These are phyloP conservation scores for Eugnorisma glareosa DNA, from an alignment of 2,888 invertebrate species.

Conservation along the genomic window DNA sequence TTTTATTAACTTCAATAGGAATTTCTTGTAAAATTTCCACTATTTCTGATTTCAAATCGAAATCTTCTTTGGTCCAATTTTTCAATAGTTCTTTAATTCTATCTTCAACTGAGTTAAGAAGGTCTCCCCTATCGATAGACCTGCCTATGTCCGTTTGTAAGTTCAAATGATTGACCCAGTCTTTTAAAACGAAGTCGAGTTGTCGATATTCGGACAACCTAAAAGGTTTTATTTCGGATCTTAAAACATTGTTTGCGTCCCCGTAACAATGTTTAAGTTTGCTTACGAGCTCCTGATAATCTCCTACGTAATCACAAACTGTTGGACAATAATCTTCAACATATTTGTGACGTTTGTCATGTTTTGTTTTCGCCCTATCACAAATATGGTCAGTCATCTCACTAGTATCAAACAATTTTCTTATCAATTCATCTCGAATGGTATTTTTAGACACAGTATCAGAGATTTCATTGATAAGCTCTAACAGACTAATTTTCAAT, in stretches of 20 bases:
- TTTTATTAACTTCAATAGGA: conserved; percentile 65
- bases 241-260: conserved; percentile 43
- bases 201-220: conserved; percentile 40
- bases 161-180: conserved; percentile 73
- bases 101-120: conserved; percentile 62
- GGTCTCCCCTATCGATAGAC: conserved; percentile 60
- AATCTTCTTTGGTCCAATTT: conserved; percentile 60
- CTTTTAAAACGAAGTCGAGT: conserved; percentile 69
- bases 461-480: conserved; percentile 68
- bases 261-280: conserved; percentile 43
- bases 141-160: conserved; percentile 66
- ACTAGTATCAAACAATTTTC: conserved; percentile 50
- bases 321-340: conserved; percentile 6
- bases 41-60: conserved; percentile 67
- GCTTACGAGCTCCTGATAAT: conserved; percentile 41
- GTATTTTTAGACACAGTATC: conserved; percentile 57
- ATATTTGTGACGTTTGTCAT: conserved; percentile 27
- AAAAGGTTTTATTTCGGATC: conserved; percentile 55
- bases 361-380: not conserved
- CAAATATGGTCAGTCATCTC: conserved; percentile 14
- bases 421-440: conserved; percentile 58
- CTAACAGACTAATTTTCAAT: conserved; percentile 67
- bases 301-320: conserved; percentile 20
- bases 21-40: conserved; percentile 71
- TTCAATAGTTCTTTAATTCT: conserved; percentile 67